These are phyloP conservation scores for Frieseomelitta varia DNA, from an alignment of 1,140 invertebrate genomes.

Conservation along the genomic window DNA sequence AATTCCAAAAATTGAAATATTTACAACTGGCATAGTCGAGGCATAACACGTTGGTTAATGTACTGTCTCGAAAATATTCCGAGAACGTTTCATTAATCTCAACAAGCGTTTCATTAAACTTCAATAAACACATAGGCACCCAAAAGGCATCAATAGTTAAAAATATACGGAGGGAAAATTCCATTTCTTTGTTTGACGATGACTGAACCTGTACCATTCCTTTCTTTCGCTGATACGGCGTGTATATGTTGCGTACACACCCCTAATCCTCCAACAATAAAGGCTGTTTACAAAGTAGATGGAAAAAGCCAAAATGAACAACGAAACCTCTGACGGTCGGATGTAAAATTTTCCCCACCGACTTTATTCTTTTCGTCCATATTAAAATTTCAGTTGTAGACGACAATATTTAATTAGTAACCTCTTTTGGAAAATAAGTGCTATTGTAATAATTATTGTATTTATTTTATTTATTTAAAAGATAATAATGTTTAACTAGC, in stretches of 20 bases:
- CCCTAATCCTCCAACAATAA: slow-evolving; percentile 13
- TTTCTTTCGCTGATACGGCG: background rate
- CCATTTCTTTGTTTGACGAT: background rate
- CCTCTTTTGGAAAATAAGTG: too few species aligned
- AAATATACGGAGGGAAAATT: background rate
- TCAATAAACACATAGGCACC: background rate
- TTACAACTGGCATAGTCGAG: too few species aligned
- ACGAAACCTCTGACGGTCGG: background rate
- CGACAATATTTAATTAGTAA: too few species aligned
- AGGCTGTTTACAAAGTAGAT: slow-evolving; percentile 1
- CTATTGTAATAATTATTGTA: too few species aligned
- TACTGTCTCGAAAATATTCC: background rate
- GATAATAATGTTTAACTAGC: too few species aligned
- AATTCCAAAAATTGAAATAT: too few species aligned
- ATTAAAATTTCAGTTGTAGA: too few species aligned
- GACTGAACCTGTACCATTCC: background rate
- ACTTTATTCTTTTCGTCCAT: background rate
- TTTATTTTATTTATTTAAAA: too few species aligned
- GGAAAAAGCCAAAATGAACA: slow-evolving; percentile 6
- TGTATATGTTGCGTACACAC: background rate
- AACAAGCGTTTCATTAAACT: too few species aligned
- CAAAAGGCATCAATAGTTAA: background rate
- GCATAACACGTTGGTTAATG: too few species aligned
- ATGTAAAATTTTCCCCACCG: background rate
- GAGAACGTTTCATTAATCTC: background rate